These are phyloP conservation scores for Tachystola acroxantha DNA, from an alignment of 2,888 invertebrate species.

Conservation along the genomic window DNA sequence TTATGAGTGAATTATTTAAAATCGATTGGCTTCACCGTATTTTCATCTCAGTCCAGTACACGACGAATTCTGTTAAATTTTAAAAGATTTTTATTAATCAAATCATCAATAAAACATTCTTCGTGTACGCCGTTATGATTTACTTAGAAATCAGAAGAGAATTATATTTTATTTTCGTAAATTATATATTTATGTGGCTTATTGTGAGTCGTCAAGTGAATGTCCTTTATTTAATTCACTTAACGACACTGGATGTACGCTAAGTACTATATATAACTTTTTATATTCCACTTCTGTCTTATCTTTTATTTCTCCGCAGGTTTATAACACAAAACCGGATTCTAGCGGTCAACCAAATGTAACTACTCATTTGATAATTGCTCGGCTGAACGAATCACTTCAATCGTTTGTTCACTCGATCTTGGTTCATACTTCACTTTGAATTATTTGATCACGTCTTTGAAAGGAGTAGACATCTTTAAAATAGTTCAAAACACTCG, in stretches of 20 bases:
- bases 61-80: slow-evolving; percentile 17
- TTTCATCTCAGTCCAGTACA: slow-evolving; percentile 32
- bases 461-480: slow-evolving; percentile 56
- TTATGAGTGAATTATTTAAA: slow-evolving; percentile 11
- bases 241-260: slow-evolving; percentile 47
- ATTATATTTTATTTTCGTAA: slow-evolving; percentile 26
- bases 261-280: slow-evolving; percentile 43
- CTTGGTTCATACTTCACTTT: slow-evolving; percentile 68
- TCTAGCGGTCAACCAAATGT: slow-evolving; percentile 78
- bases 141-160: slow-evolving; percentile 18
- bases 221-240: slow-evolving; percentile 33
- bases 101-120: slow-evolving; percentile 11
- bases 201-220: slow-evolving; percentile 51
- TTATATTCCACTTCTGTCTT: slow-evolving; percentile 66
- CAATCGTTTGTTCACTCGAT: slow-evolving; percentile 61
- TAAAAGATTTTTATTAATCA: slow-evolving; percentile 1
- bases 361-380: slow-evolving; percentile 70
- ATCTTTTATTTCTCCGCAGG: slow-evolving; percentile 75
- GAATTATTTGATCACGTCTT: slow-evolving; percentile 54
- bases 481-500: slow-evolving; percentile 47
- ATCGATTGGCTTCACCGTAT: slow-evolving; percentile 12
- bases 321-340: slow-evolving; percentile 79
- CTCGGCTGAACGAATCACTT: slow-evolving; percentile 72
- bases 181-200: slow-evolving; percentile 55
- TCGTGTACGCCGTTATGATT: slow-evolving; percentile 16